These are phyloP conservation scores for Heteromurus nitidus DNA, from an alignment of 2,888 invertebrate genomes.

Conservation along the genomic window DNA sequence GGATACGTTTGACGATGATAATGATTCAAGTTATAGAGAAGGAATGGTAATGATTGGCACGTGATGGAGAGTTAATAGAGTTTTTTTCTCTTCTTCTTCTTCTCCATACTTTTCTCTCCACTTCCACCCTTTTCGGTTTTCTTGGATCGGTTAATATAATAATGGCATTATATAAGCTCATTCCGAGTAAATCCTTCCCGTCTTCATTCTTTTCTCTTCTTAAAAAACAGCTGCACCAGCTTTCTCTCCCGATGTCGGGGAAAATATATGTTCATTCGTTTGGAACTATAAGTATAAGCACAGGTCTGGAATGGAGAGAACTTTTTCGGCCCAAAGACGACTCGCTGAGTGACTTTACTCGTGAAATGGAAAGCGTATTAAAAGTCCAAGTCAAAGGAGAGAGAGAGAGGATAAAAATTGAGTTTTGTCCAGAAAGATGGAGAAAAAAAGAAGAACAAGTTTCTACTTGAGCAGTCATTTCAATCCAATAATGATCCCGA, in stretches of 20 bases:
- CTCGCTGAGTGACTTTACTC: conserved; percentile 21
- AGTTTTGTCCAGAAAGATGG: conserved; percentile 47
- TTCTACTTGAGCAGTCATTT: conserved; percentile 64
- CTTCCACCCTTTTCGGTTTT: neutral
- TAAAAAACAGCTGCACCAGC: neutral
- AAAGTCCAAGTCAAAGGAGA: conserved; percentile 58
- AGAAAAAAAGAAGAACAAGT: conserved; percentile 44
- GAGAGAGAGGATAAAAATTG: too few species aligned
- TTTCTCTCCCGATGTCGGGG: neutral
- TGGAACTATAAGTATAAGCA: neutral
- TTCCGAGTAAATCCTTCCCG: neutral
- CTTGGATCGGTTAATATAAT: conserved; percentile 50
- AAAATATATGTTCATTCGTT: too few species aligned
- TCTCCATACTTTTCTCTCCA: conserved; percentile 36
- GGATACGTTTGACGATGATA: too few species aligned
- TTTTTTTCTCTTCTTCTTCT: conserved; percentile 19
- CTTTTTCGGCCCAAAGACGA: too few species aligned
- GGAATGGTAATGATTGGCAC: conserved; percentile 60
- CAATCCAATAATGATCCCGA: conserved; percentile 59
- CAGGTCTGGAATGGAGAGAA: neutral
- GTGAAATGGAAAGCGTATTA: conserved; percentile 45
- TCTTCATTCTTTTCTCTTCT: conserved; percentile 8
- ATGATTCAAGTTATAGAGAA: too few species aligned
- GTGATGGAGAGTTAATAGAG: conserved; percentile 60
- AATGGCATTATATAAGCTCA: conserved; percentile 29